Conservation (phyloP, 2,113 vertebrate species). For the Eubucco bourcierii region DNA sequence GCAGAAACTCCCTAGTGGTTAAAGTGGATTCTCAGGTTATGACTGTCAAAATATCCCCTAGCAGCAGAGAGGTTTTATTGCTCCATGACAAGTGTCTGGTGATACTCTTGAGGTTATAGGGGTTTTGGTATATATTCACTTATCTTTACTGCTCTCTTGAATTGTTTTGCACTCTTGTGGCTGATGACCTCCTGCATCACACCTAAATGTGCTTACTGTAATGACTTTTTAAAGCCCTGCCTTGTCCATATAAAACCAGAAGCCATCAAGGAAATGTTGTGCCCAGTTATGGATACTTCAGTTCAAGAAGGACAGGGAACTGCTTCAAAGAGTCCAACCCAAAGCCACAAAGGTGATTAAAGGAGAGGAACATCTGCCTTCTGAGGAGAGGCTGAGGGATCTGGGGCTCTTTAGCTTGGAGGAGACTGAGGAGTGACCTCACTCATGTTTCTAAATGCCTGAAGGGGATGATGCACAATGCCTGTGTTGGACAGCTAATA, state of each 20-base stretch:
- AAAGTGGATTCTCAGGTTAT: conserved; percentile 40
- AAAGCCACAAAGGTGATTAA: too few species aligned
- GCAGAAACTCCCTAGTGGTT: not conserved
- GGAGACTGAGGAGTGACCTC: too few species aligned
- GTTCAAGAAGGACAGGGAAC: too few species aligned
- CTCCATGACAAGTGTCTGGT: not conserved
- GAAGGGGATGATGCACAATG: not conserved
- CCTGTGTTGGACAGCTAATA: not conserved
- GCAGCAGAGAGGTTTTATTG: not conserved
- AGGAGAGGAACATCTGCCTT: too few species aligned
- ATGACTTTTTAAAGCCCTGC: not conserved
- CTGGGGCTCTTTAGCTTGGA: too few species aligned
- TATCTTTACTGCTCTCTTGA: not conserved
- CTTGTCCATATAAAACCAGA: not conserved
- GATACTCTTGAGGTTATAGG: not conserved
- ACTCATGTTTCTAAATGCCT: too few species aligned
- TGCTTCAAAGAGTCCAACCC: too few species aligned
- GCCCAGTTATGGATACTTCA: too few species aligned
- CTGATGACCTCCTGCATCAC: not conserved
- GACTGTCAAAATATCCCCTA: not conserved
- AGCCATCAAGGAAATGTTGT: not conserved
- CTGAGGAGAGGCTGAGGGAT: too few species aligned
- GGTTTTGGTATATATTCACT: not conserved
- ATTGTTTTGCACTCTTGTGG: not conserved
- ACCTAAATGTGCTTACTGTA: not conserved